These are phyloP conservation scores for Camponotus floridanus DNA, from an alignment of 1,140 invertebrate genomes.

Conservation along the genomic window DNA sequence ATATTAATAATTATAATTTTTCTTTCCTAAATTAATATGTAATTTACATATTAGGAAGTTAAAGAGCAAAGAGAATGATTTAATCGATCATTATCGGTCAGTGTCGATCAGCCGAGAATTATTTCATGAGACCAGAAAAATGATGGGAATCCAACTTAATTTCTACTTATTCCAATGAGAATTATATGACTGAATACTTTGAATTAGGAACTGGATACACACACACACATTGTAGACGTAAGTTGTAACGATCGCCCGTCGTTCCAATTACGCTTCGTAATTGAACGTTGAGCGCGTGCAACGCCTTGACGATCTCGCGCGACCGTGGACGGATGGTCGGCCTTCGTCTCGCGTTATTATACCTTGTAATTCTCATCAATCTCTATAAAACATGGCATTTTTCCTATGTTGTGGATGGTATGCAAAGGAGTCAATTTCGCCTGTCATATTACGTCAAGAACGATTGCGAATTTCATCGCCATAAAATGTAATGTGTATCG, in stretches of 20 bases:
- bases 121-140: too few relatives aligned
- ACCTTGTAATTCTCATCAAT: constrained; percentile 27
- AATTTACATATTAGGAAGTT: neutral
- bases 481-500: neutral
- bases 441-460: neutral
- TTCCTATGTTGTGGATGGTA: neutral
- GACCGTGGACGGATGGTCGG: constrained; percentile 32
- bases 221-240: neutral
- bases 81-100: neutral
- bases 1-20: neutral
- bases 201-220: neutral
- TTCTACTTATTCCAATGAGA: neutral
- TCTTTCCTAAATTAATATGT: neutral
- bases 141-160: neutral
- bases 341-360: constrained; percentile 34
- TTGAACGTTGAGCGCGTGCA: constrained; percentile 45
- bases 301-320: constrained; percentile 49
- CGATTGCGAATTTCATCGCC: neutral
- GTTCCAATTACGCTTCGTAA: constrained; percentile 52
- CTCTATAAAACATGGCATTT: constrained; percentile 9
- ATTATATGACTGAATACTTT: constrained; percentile 27
- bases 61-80: neutral
- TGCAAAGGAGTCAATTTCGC: neutral
- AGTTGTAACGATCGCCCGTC: constrained; percentile 1
- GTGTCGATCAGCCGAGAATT: neutral